A percentile compares a stretch with the other conserved stretches of the same genome.
Evolutionary conservation across 2,113 vertebrate genomes (phyloP).

Genomic region (Anas platyrhynchos): DNA sequence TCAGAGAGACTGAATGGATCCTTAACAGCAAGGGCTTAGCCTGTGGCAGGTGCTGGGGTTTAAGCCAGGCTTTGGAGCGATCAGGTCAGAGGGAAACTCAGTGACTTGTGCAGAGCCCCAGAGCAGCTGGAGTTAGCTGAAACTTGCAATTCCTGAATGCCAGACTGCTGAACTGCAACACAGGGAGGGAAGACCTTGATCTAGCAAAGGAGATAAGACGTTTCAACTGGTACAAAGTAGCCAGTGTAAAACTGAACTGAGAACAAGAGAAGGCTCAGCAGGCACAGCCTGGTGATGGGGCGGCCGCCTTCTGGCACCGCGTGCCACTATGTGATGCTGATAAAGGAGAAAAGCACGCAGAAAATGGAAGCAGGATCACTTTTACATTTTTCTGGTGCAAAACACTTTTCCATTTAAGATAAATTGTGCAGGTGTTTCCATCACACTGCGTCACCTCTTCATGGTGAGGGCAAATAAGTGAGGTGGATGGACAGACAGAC

Average conservation of each 20-base stretch:
- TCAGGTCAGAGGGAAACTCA: accelerated
- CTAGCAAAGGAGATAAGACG: background rate
- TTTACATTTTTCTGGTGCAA: background rate
- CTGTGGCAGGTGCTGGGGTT: background rate
- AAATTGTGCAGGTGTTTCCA: background rate
- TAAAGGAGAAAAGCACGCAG: background rate
- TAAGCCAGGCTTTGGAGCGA: background rate
- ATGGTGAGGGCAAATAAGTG: background rate
- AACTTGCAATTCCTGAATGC: background rate
- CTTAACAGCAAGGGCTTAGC: background rate
- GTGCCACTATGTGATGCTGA: accelerated
- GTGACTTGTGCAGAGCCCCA: background rate
- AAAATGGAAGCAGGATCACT: background rate
- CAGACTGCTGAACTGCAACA: background rate
- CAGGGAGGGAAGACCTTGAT: background rate
- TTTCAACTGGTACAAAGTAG: background rate
- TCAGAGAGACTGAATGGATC: background rate
- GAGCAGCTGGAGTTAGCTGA: background rate
- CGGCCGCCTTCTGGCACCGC: accelerated
- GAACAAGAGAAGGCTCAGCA: background rate
- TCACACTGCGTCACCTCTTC: accelerated
- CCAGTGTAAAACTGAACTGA: background rate
- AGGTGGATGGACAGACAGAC: background rate
- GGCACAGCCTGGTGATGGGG: background rate
- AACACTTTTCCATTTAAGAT: background rate